Base-by-base conservation (phyloP, 1,140 invertebrate species). In the Phocides pigmalion region DNA sequence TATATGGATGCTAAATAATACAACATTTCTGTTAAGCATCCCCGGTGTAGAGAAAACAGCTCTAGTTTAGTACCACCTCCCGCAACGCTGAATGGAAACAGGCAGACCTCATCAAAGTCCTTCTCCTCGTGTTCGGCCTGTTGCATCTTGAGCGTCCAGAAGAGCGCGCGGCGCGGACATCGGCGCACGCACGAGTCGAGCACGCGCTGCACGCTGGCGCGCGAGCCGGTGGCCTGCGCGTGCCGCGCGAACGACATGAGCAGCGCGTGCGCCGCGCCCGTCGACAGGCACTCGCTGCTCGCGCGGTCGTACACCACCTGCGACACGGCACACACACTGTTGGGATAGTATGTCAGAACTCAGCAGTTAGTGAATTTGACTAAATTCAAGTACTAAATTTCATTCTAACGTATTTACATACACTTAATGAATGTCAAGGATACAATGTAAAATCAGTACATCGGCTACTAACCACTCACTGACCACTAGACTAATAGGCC, bases 261-360 rank as follows among this genome's bases (percentile, higher is more conserved):
- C 14, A 84, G 44, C 1, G 59, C 63, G 11, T 66, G 62, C 9
- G 70, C 53, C 1, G 4, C 59, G 4, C 47, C 44, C 35, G 73
- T 61, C 3, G 63, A 9, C 1, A 66, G 14, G 61, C 83, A 84
- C 14, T 82, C 81, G 0, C 74, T 71, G 2, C 68, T 79, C n/a
- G 76, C 84, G 11, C 87, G 82, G 49, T 90, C 87, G 67, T 86
- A 90, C 9, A 90, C 22, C 28, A 86, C 81, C 87, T 90, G 39
- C 5, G 9, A 15, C n/a, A 39, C 20, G 14, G 11, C 2, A 22
- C 20, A 22, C 20, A n/a, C n/a, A n/a, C n/a, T n/a, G 22, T 22
- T 22, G 22, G 22, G 51, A 17, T 22, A 32, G 12, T 6, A 19
- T 56, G 3, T 58, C n/a, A 20, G 8, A 46, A 49, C 49, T 46